Percentiles rank a stretch among this genome's conserved stretches.
phyloP scores from a whole-genome alignment of 2,888 invertebrate genomes.

The Aporophyla nigra region DNA sequence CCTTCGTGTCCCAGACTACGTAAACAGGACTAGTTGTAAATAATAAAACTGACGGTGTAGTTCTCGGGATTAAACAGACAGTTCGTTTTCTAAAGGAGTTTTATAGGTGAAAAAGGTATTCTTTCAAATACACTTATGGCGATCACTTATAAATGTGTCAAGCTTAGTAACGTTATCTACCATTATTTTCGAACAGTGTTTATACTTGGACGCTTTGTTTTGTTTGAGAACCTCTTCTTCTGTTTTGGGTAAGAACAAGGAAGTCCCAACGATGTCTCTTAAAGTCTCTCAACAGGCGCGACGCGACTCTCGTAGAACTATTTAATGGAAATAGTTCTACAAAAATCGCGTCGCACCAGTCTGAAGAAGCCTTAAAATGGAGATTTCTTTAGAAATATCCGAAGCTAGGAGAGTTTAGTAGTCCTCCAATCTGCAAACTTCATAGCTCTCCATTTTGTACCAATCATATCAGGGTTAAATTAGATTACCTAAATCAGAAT shows the following conservation, averaged over 20 bases:
- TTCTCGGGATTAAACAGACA: background rate
- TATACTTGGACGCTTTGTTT: too few relatives aligned
- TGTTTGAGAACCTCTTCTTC: too few relatives aligned
- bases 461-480: background rate
- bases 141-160: background rate
- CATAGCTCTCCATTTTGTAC: background rate
- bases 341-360: too few relatives aligned
- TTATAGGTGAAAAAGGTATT: background rate
- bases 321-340: too few relatives aligned
- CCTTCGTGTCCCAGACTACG: background rate
- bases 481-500: background rate
- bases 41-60: constrained; percentile 11
- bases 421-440: background rate
- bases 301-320: too few relatives aligned
- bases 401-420: background rate
- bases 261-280: too few relatives aligned
- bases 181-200: too few relatives aligned
- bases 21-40: constrained; percentile 23
- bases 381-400: background rate
- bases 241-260: too few relatives aligned
- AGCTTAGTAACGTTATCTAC: too few relatives aligned
- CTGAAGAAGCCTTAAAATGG: too few relatives aligned
- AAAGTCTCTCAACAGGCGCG: too few relatives aligned
- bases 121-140: background rate
- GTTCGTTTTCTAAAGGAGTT: background rate